These are phyloP conservation scores for Hassar affinis DNA, from an alignment of 2,113 vertebrate genomes.

Conservation along the genomic window DNA sequence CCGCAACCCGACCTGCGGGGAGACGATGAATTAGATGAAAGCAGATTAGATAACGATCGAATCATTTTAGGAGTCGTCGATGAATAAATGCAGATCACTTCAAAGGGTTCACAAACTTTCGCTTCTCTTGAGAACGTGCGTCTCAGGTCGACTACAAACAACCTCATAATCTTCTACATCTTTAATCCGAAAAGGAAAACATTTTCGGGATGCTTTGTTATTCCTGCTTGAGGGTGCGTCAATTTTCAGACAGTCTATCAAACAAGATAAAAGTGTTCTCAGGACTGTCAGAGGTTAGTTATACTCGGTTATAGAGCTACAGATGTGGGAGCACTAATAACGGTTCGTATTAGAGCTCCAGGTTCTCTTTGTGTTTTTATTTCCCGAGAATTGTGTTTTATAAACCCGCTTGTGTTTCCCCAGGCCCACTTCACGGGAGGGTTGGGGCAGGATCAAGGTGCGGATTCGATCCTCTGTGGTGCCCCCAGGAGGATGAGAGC, in stretches of 20 bases:
- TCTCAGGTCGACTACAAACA: not conserved
- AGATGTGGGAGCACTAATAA: slow-evolving; percentile 8
- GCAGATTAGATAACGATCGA: slow-evolving; percentile 1
- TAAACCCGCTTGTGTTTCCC: no score
- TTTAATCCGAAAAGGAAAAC: no score
- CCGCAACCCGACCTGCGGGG: not conserved
- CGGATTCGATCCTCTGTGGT: no score
- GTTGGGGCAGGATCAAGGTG: no score
- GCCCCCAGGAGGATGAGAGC: no score
- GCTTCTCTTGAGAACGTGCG: not conserved
- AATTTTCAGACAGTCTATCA: not conserved
- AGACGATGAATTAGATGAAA: not conserved
- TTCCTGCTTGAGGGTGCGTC: no score
- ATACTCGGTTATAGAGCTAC: not conserved
- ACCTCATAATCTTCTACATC: not conserved
- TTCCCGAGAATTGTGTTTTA: no score
- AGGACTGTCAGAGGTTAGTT: not conserved
- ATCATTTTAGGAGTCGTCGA: not conserved
- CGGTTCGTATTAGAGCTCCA: not conserved
- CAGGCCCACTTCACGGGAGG: no score
- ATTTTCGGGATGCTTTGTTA: not conserved
- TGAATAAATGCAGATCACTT: not conserved
- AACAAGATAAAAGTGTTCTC: not conserved
- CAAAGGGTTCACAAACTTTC: slow-evolving; percentile 16
- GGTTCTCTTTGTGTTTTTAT: not conserved